phyloP scores from a whole-genome alignment of 1,140 invertebrate species.

The Schlechtendalia chinensis region DNA sequence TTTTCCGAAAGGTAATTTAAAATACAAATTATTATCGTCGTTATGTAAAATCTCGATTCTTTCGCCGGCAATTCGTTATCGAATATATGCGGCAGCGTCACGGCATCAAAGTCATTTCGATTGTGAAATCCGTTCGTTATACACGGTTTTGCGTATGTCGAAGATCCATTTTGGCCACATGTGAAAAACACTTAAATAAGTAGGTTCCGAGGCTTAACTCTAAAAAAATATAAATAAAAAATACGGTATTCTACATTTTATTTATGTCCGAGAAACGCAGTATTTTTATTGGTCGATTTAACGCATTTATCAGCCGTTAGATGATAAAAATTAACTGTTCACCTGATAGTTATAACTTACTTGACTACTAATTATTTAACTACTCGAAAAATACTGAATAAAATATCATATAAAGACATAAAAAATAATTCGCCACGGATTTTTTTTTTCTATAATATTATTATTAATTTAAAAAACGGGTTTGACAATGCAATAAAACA shows the following conservation, averaged over 20 bases:
- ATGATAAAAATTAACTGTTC: constrained; percentile 26
- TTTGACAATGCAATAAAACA: constrained; percentile 20
- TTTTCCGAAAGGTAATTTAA: no score
- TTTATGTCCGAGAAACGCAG: not conserved
- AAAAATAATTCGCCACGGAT: constrained; percentile 8
- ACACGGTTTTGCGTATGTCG: not conserved
- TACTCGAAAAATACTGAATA: not conserved
- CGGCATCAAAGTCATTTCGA: not conserved
- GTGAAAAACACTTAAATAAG: constrained; percentile 6
- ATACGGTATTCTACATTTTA: not conserved
- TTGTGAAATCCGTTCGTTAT: not conserved
- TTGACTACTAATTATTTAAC: not conserved
- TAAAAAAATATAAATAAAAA: not conserved
- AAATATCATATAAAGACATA: constrained; percentile 12
- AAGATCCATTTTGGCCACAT: not conserved
- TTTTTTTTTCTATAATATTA: not conserved
- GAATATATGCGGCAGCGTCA: no score
- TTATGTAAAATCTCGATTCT: no score
- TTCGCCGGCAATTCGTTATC: no score
- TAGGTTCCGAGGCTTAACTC: not conserved
- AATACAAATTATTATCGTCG: no score
- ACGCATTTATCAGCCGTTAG: not conserved
- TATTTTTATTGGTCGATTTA: constrained; percentile 5
- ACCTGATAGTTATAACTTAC: constrained; percentile 17
- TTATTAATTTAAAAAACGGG: constrained; percentile 26